These are phyloP conservation scores for Myodes glareolus DNA, from an alignment of 2,113 vertebrate species.

Conservation along the genomic window DNA sequence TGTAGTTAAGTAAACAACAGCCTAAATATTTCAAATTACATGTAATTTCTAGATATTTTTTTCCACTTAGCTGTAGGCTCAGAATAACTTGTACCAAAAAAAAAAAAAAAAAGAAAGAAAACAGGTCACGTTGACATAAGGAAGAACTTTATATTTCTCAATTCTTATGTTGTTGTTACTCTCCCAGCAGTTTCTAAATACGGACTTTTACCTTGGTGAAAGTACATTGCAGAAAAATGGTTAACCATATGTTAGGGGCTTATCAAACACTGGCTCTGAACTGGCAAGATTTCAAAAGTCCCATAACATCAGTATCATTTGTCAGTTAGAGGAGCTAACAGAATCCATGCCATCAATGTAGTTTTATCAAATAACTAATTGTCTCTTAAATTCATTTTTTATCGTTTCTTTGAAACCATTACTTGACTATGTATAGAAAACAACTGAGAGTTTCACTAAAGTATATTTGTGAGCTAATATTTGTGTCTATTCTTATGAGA, in stretches of 20 bases:
- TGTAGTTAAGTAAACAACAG: background rate
- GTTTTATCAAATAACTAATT: background rate
- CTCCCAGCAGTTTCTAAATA: background rate
- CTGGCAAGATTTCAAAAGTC: background rate
- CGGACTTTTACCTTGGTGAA: too few species aligned
- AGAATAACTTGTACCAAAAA: background rate
- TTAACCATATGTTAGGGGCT: background rate
- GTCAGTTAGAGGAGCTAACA: background rate
- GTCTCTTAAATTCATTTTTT: background rate
- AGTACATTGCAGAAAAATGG: too few species aligned
- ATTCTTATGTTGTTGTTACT: background rate
- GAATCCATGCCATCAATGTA: background rate
- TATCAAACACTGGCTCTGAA: background rate
- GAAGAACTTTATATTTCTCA: background rate
- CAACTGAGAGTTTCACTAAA: background rate
- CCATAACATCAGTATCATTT: rapidly evolving
- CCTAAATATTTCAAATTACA: too few species aligned
- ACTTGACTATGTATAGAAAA: too few species aligned
- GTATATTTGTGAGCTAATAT: too few species aligned
- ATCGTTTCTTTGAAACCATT: background rate
- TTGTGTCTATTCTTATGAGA: background rate
- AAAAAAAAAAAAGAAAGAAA: background rate
- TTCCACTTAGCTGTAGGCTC: too few species aligned
- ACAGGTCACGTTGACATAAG: background rate
- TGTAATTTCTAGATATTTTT: background rate